Evolutionary conservation across 2,888 invertebrate species (phyloP), one percentile per base, ranked within the genome.

Genomic region (Pediacus dermestoides): DNA sequence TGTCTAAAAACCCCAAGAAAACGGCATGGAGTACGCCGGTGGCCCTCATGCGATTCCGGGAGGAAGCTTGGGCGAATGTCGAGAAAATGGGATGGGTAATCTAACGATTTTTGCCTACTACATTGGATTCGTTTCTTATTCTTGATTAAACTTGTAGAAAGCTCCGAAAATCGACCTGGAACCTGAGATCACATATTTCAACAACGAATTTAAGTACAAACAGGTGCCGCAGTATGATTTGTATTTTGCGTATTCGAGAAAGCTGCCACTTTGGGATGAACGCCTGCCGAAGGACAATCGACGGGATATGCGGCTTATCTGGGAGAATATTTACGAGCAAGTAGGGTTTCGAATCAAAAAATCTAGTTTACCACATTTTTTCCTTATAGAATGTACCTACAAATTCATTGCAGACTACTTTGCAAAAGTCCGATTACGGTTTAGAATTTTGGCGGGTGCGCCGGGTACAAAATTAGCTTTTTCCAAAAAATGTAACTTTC

Each of bases 261-360:
- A 53, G 1, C 59, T 58, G 40, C 68, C 68, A 2, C 39, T 67
- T 8, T 70, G 58, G 56, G 67, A 71, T 41, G 46, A 57, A 36
- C 51, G 64, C 37, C 68, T 66, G 43, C 48, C 34, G 8, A 61
- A 60, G 34, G 66, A 67, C 33, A 69, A 70, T 38, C 50, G 60
- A 30, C 52, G 48, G 15, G 62, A 58, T 37, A 47, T 60, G 11
- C 60, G 59, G 1, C 64, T 64, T 31, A 57, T 68, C 7, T 53
- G 61, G 41, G 63, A 67, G 37, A 63, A 64, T 42, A 65, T 70
- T 34, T 64, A 60, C 44, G 38, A 63, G 41, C 68, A 70, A 60
- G 68, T 68, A 55, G 39, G 40, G 34, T 7, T 33, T 30, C 4
- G 13, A 15, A 12, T 8, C 6, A 12, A 2, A 30, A n/a, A n/a